Percentiles rank a stretch among this genome's conserved stretches.
These are phyloP conservation scores for Erannis defoliaria DNA, from an alignment of 2,888 invertebrate species.

Conservation along the genomic window DNA sequence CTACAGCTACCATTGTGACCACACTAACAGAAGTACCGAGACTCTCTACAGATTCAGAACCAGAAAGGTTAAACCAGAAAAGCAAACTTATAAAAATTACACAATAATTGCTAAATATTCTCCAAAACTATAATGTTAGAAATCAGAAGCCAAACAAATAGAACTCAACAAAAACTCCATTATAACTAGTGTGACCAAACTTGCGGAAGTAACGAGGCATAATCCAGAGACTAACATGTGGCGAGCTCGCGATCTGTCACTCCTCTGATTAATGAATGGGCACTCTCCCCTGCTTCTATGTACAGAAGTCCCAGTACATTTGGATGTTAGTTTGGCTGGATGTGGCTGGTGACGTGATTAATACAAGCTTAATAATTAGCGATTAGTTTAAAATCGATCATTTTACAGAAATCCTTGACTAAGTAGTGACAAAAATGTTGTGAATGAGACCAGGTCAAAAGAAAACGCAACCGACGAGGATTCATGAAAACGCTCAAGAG, in stretches of 20 bases:
- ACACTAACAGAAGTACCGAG: too few species aligned
- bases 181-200: conserved; percentile 57
- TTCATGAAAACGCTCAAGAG: too few species aligned
- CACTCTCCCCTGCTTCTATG: conserved; percentile 42
- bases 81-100: too few species aligned
- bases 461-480: too few species aligned
- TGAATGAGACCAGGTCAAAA: too few species aligned
- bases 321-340: background rate
- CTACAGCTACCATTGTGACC: too few species aligned
- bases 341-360: background rate
- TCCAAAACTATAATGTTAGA: background rate
- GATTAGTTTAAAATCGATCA: background rate
- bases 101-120: too few species aligned
- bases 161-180: background rate
- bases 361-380: background rate
- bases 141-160: conserved; percentile 1
- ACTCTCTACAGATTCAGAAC: too few species aligned
- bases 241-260: conserved; percentile 71
- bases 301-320: background rate
- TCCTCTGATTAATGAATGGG: conserved; percentile 76
- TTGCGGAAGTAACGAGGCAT: conserved; percentile 62
- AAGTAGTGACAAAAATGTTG: too few species aligned
- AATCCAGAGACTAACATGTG: conserved; percentile 68
- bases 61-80: too few species aligned
- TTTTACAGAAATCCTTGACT: background rate